Evolutionary conservation across 2,113 vertebrate species (phyloP).

Genomic region (Brevimyrus niger): DNA sequence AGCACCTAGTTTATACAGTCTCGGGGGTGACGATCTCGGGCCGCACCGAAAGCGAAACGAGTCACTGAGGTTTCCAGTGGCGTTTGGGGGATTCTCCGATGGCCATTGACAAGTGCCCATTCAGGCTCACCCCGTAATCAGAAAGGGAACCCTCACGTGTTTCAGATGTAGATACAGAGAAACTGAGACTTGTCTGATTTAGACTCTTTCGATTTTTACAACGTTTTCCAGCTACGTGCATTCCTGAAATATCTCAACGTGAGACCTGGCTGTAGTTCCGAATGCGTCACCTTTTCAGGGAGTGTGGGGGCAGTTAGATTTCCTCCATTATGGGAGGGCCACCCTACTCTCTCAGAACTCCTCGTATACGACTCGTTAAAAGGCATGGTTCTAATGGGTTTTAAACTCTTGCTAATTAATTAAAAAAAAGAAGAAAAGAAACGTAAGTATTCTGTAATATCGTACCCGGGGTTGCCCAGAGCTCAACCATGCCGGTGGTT

Average conservation of each 20-base stretch:
- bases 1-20: neutral
- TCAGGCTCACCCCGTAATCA: neutral
- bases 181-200: neutral
- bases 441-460: neutral
- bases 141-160: neutral
- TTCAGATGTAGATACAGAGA: neutral
- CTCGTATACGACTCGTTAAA: neutral
- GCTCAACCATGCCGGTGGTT: neutral
- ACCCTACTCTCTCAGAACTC: neutral
- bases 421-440: neutral
- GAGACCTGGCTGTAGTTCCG: neutral
- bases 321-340: neutral
- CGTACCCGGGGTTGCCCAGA: neutral
- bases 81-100: neutral
- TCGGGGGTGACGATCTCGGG: neutral
- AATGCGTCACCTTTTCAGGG: neutral
- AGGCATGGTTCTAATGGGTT: neutral
- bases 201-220: neutral
- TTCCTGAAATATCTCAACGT: neutral
- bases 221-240: neutral
- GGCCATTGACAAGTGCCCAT: neutral
- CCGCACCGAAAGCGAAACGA: neutral
- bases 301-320: neutral
- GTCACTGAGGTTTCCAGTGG: neutral
- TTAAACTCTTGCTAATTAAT: neutral